These are phyloP conservation scores for Hippoglossus hippoglossus DNA, from an alignment of 2,797 vertebrate species.

Conservation along the genomic window DNA sequence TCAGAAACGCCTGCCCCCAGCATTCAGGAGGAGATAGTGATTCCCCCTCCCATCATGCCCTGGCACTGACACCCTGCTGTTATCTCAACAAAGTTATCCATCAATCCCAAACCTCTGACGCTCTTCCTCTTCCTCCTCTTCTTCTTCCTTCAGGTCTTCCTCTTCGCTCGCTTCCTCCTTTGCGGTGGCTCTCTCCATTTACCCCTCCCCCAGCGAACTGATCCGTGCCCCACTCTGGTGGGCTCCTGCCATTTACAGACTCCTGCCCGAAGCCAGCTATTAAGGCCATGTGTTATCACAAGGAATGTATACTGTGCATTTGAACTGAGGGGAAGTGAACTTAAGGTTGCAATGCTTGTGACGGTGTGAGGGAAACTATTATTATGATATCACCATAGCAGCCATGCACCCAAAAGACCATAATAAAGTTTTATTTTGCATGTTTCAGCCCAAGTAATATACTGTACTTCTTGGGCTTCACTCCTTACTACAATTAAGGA, in stretches of 20 bases:
- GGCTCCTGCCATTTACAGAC: slow-evolving; percentile 30
- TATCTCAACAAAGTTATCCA: slow-evolving; percentile 72
- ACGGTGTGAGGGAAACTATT: slow-evolving; percentile 16
- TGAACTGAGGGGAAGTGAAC: slow-evolving; percentile 26
- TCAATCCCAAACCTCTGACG: slow-evolving; percentile 51
- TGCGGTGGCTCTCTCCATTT: slow-evolving; percentile 29
- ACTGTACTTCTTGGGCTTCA: background rate
- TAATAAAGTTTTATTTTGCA: background rate
- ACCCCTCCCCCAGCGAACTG: slow-evolving; percentile 37
- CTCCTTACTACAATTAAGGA: background rate
- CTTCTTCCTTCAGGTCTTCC: slow-evolving; percentile 45
- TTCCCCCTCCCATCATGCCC: slow-evolving; percentile 34
- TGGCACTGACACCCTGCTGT: slow-evolving; percentile 51
- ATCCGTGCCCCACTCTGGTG: slow-evolving; percentile 32
- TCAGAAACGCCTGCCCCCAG: slow-evolving; percentile 29
- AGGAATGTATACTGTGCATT: slow-evolving; percentile 31
- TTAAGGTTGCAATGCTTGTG: slow-evolving; percentile 12
- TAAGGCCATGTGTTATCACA: slow-evolving; percentile 50
- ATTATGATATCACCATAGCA: background rate
- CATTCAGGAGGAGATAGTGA: slow-evolving; percentile 48
- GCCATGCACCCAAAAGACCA: background rate
- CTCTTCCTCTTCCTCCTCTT: slow-evolving; percentile 12
- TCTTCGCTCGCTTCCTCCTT: slow-evolving; percentile 29
- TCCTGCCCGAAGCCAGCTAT: slow-evolving; percentile 38
- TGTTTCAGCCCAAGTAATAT: slow-evolving; percentile 3